Evolutionary conservation across 2,888 invertebrate species (phyloP).

Genomic region (Pandemis cinnamomeana): DNA sequence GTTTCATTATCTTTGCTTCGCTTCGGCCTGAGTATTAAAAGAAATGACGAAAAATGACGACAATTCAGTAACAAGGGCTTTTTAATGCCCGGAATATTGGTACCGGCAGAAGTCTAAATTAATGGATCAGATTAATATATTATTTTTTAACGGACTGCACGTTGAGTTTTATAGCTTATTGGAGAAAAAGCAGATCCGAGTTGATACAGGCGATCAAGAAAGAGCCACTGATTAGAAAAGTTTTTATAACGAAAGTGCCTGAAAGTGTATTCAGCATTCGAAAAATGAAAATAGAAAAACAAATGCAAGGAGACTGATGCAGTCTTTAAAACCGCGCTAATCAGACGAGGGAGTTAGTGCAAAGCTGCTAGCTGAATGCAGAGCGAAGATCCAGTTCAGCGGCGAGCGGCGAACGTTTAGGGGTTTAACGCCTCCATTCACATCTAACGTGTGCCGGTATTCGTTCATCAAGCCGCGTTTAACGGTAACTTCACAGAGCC

Average conservation of each 20-base stretch:
- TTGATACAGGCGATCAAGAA: background rate
- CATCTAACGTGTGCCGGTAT: conserved; percentile 33
- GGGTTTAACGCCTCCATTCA: conserved; percentile 34
- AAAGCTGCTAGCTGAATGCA: background rate
- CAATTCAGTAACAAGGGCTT: background rate
- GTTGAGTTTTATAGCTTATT: too few species aligned
- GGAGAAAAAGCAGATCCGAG: background rate
- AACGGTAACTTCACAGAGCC: conserved; percentile 16
- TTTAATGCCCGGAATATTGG: background rate
- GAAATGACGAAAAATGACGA: background rate
- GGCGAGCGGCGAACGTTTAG: background rate
- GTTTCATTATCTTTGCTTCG: conserved; percentile 28
- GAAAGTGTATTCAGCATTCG: background rate
- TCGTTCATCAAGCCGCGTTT: conserved; percentile 34
- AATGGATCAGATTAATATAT: too few species aligned
- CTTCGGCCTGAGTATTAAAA: conserved; percentile 11
- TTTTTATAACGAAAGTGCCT: background rate
- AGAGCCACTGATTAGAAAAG: background rate
- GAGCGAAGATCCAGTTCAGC: conserved; percentile 1
- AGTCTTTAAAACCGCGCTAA: background rate
- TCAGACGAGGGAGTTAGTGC: conserved; percentile 2
- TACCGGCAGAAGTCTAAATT: background rate
- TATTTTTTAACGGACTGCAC: too few species aligned
- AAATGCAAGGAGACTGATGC: background rate
- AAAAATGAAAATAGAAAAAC: background rate